Percentiles rank a stretch among this genome's conserved stretches.
These are phyloP conservation scores for Channallabes apus DNA, from an alignment of 2,797 vertebrate species.

Conservation along the genomic window DNA sequence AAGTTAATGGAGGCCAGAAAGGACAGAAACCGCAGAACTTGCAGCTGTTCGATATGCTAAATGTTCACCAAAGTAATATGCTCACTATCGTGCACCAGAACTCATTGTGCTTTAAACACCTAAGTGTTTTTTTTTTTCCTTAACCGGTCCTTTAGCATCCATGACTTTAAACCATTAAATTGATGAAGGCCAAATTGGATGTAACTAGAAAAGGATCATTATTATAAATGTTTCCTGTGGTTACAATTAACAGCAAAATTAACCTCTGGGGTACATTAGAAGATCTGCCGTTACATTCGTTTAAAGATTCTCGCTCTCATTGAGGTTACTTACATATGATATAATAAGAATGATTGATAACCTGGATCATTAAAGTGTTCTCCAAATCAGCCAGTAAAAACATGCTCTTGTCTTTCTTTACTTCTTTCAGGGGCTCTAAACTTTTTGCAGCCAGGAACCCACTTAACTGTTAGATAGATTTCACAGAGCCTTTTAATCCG, in stretches of 20 bases:
- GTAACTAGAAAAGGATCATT: background rate
- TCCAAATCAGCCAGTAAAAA: background rate
- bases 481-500: background rate
- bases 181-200: background rate
- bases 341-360: background rate
- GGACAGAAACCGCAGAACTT: background rate
- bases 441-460: background rate
- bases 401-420: background rate
- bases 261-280: background rate
- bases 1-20: constrained; percentile 3
- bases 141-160: background rate
- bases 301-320: background rate
- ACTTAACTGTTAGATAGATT: background rate
- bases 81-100: background rate
- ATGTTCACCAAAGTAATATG: background rate
- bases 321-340: background rate
- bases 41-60: background rate
- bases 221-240: background rate
- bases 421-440: background rate
- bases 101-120: background rate
- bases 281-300: background rate
- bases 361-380: background rate
- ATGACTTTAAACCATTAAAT: constrained; percentile 2
- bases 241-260: constrained; percentile 6
- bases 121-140: background rate